Evolutionary conservation across 2,888 invertebrate genomes (phyloP), one percentile per base, ranked within the genome.

Genomic region (Drosophila stalkeri): DNA sequence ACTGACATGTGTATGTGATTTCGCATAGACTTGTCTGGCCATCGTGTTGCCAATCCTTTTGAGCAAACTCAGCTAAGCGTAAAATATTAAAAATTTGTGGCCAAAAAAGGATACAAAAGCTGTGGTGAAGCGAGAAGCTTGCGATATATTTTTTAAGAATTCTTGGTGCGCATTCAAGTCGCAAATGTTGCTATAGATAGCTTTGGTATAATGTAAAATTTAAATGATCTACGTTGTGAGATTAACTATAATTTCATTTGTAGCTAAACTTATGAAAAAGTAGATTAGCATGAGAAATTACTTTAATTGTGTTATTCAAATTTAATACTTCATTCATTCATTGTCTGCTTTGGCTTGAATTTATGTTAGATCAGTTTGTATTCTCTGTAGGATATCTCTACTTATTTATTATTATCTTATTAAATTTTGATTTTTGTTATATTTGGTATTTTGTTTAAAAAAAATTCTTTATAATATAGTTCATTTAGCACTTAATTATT

Each of bases 1-100:
- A 87, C 82, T 85, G 86, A 89, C 89, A 89, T 86, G 86, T 89
- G 84, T 72, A 81, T 76, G 77, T n/a, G 72, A 66, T 82, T 85
- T 81, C 65, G 71, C 85, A 82, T 60, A 80, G 79, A 81, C 70
- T 67, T 54, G 66, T 57, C 72, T 80, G 74, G 67, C 76, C 77
- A 63, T 55, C 64, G 65, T 46, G 51, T 64, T 47, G 56, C 51
- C 55, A 62, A 57, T 55, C 75, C 70, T 75, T 75, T 84, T 82
- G 69, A 82, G 77, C 68, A 57, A 59, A 86, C 35, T 85, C 67
- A 86, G 75, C 80, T 85, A 81, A 85, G 83, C 82, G 89, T 72
- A 64, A 84, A 86, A 82, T 84, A 81, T 89, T 77, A 60, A 59
- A 75, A 68, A 54, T 27, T 18, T 54, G 20, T 23, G 37, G 52